phyloP scores from a whole-genome alignment of 2,113 vertebrate species.

The Grammomys surdaster region DNA sequence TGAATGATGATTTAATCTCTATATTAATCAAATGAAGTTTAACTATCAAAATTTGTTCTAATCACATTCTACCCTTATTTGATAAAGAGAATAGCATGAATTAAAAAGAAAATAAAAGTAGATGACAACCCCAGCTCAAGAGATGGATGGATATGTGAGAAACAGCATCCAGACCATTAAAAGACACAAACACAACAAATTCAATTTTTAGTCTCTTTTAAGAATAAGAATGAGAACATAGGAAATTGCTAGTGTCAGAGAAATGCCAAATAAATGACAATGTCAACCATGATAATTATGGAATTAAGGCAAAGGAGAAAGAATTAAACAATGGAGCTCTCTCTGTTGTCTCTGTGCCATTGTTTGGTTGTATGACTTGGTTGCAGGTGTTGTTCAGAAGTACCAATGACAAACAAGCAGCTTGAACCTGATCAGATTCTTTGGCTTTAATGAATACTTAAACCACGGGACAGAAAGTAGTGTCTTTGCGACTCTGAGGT shows the following conservation, averaged over 20 bases:
- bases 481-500: slow-evolving; percentile 20
- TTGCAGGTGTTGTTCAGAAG: slow-evolving; percentile 32
- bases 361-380: neutral
- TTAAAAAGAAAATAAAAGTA: slow-evolving; percentile 36
- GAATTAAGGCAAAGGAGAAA: slow-evolving; percentile 76
- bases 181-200: slow-evolving; percentile 76
- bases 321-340: neutral
- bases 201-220: slow-evolving; percentile 81
- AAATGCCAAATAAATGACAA: slow-evolving; percentile 77
- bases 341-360: neutral
- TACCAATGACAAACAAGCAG: neutral
- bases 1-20: slow-evolving; percentile 44
- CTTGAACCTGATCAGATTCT: neutral
- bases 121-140: slow-evolving; percentile 22
- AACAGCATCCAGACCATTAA: slow-evolving; percentile 52
- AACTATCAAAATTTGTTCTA: slow-evolving; percentile 61
- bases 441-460: slow-evolving; percentile 56
- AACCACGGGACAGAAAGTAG: neutral
- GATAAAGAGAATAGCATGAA: slow-evolving; percentile 50
- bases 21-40: slow-evolving; percentile 10
- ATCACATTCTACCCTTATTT: slow-evolving; percentile 47
- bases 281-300: slow-evolving; percentile 79
- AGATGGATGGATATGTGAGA: neutral
- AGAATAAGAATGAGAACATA: slow-evolving; percentile 77
- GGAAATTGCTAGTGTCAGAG: slow-evolving; percentile 77